A percentile compares a stretch with the other conserved stretches of the same genome.
phyloP scores from a whole-genome alignment of 2,113 vertebrate species.

The Pandion haliaetus region DNA sequence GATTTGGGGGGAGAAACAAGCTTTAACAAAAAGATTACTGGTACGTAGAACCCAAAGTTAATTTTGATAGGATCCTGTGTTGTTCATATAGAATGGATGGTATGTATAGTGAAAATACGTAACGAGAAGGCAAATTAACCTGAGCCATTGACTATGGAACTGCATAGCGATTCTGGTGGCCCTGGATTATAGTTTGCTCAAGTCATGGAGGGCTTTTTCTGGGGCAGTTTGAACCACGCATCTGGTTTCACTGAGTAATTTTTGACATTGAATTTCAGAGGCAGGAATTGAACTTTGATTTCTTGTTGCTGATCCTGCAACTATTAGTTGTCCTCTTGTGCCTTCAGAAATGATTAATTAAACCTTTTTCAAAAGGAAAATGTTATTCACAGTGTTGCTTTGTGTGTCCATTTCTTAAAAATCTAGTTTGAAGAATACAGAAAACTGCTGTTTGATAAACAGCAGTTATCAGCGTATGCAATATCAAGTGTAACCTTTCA shows the following conservation, averaged over 20 bases:
- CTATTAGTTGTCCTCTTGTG: not conserved
- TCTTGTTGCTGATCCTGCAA: not conserved
- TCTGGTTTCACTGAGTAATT: not conserved
- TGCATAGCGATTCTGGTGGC: not conserved
- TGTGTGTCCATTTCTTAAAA: not conserved
- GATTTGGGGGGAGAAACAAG: not conserved
- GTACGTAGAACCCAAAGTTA: not conserved
- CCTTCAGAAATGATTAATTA: not conserved
- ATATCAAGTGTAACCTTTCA: not conserved
- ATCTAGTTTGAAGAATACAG: not conserved
- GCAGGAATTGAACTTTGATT: not conserved
- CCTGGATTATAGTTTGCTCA: not conserved
- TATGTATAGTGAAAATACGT: not conserved
- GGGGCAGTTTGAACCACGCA: not conserved
- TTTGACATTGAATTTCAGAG: not conserved
- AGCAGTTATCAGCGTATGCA: not conserved
- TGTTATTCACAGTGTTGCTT: not conserved
- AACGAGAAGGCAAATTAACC: not conserved
- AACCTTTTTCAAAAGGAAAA: not conserved
- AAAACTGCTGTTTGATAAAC: not conserved
- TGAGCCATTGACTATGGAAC: not conserved
- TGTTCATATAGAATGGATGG: not conserved
- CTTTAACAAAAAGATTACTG: not conserved
- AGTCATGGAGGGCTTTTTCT: not conserved
- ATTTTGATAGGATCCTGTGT: not conserved